Percentiles rank a stretch among this genome's conserved stretches.
Evolutionary conservation across 2,113 vertebrate genomes (phyloP).

Genomic region (Odocoileus virginianus): DNA sequence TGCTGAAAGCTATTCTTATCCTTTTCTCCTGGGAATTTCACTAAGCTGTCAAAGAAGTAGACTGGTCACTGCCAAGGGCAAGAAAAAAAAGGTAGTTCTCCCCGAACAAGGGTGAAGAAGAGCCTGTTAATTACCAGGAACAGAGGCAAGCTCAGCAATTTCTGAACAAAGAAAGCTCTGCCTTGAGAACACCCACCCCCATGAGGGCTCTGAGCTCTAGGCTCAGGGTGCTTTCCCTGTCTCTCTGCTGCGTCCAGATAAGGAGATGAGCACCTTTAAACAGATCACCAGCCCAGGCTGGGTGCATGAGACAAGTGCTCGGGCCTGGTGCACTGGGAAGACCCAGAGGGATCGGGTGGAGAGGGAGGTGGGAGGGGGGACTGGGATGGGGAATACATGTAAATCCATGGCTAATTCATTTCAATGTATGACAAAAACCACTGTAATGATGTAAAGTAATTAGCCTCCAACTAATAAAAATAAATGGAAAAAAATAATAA

Average conservation of each 20-base stretch:
- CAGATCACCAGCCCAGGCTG: no score
- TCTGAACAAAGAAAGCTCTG: constrained; percentile 37
- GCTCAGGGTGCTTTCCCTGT: background rate
- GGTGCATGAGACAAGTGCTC: no score
- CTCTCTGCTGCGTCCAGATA: background rate
- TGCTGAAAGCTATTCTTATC: constrained; percentile 58
- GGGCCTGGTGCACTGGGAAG: no score
- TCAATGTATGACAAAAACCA: no score
- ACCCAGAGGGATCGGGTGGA: no score
- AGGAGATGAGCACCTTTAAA: background rate
- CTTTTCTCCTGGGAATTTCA: constrained; percentile 52
- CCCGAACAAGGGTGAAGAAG: constrained; percentile 45
- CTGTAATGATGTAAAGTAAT: no score
- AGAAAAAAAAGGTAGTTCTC: constrained; percentile 23
- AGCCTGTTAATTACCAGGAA: constrained; percentile 53
- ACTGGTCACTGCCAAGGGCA: constrained; percentile 33
- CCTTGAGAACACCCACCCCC: constrained; percentile 22
- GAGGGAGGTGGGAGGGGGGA: no score
- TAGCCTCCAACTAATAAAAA: no score
- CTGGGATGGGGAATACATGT: no score
- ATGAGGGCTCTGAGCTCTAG: background rate
- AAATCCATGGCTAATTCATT: no score
- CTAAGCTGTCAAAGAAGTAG: constrained; percentile 51
- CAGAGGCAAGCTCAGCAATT: background rate
- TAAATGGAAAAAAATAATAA: no score